Evolutionary conservation across 2,797 vertebrate species (phyloP).

Genomic region (Uromys caudimaculatus): DNA sequence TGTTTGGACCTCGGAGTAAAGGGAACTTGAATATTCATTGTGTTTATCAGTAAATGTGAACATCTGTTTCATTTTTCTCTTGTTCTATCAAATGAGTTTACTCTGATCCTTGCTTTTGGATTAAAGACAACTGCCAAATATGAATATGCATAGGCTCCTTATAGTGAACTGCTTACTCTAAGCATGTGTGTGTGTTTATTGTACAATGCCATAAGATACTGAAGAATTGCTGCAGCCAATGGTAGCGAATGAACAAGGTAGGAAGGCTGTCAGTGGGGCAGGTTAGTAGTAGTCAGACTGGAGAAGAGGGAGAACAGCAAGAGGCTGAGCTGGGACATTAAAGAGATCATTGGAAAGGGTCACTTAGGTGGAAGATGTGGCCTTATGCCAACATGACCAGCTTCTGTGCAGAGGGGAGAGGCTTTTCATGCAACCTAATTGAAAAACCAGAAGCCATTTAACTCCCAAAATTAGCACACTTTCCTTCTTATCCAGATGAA

Average conservation of each 20-base stretch:
- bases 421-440: not conserved
- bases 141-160: not conserved
- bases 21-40: not conserved
- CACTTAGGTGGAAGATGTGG: not conserved
- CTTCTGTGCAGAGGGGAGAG: not conserved
- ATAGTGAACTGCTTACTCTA: not conserved
- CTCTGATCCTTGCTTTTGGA: slow-evolving; percentile 10
- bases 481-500: slow-evolving; percentile 28
- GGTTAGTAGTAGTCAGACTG: too few species aligned
- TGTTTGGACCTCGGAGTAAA: not conserved
- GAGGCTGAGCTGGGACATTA: not conserved
- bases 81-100: slow-evolving; percentile 16
- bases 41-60: slow-evolving; percentile 32
- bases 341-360: not conserved
- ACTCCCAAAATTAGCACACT: not conserved
- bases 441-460: slow-evolving; percentile 37
- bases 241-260: not conserved
- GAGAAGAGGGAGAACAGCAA: not conserved
- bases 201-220: not conserved
- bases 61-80: slow-evolving; percentile 17
- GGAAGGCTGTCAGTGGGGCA: not conserved
- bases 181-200: not conserved
- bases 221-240: not conserved
- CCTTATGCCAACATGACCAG: not conserved
- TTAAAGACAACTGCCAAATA: slow-evolving; percentile 14